These are phyloP conservation scores for Dufourea novaeangliae DNA, from an alignment of 1,140 invertebrate species.

Conservation along the genomic window DNA sequence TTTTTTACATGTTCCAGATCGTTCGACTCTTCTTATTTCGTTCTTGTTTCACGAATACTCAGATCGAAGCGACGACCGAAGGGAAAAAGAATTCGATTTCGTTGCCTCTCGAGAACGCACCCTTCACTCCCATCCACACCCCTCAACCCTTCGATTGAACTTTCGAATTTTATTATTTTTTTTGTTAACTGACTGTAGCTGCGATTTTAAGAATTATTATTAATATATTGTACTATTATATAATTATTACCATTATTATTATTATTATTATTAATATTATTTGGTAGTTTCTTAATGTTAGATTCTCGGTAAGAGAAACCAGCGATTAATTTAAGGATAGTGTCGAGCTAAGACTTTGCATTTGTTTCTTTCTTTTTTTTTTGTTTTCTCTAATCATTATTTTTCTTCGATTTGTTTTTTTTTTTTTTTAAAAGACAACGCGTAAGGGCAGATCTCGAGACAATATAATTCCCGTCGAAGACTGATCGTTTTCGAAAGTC, in stretches of 20 bases:
- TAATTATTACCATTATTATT: neutral
- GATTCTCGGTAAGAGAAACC: neutral
- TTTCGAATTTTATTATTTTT: constrained; percentile 10
- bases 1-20: constrained; percentile 47
- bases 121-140: neutral
- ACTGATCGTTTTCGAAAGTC: neutral
- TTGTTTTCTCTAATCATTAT: neutral
- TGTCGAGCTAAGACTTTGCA: constrained; percentile 11
- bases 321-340: constrained; percentile 13
- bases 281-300: constrained; percentile 8
- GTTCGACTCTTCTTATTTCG: neutral
- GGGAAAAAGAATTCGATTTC: constrained; percentile 31
- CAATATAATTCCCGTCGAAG: constrained; percentile 2
- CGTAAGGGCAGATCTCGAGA: constrained; percentile 38
- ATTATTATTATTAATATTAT: constrained; percentile 3
- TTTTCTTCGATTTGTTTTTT: no score
- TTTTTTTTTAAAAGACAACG: constrained; percentile 1
- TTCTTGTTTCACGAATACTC: constrained; percentile 51
- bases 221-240: neutral
- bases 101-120: constrained; percentile 27
- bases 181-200: neutral
- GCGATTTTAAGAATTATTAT: constrained; percentile 12
- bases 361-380: constrained; percentile 45
- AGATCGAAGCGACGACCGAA: constrained; percentile 35
- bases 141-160: neutral